phyloP scores from a whole-genome alignment of 2,888 invertebrate species.

The Cosmia trapezina region DNA sequence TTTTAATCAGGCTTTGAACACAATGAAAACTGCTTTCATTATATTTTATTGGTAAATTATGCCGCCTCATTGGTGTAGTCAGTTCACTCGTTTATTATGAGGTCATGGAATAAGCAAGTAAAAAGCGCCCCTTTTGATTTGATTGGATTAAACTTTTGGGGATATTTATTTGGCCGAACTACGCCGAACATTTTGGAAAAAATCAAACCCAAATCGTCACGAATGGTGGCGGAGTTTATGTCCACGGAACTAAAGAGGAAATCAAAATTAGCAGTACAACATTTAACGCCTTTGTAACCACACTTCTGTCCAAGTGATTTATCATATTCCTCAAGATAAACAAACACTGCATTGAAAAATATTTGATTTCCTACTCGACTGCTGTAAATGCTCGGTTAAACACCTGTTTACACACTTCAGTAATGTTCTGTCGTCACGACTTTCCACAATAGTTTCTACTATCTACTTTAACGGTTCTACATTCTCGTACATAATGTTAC shows the following conservation, averaged over 20 bases:
- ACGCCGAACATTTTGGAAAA: background rate
- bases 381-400: slow-evolving; percentile 49
- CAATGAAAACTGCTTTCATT: slow-evolving; percentile 51
- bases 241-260: background rate
- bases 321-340: slow-evolving; percentile 36
- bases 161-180: background rate
- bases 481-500: slow-evolving; percentile 13
- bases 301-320: slow-evolving; percentile 37
- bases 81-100: slow-evolving; percentile 7
- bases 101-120: slow-evolving; percentile 10
- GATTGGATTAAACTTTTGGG: background rate
- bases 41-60: slow-evolving; percentile 53
- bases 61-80: slow-evolving; percentile 24
- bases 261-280: slow-evolving; percentile 15
- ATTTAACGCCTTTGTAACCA: slow-evolving; percentile 25
- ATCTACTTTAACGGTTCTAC: slow-evolving; percentile 25
- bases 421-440: slow-evolving; percentile 74
- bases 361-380: slow-evolving; percentile 38
- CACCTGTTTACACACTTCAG: slow-evolving; percentile 69
- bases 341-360: slow-evolving; percentile 42
- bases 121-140: slow-evolving; percentile 3
- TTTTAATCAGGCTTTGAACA: slow-evolving; percentile 59
- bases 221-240: background rate
- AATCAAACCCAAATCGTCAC: background rate
- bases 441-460: slow-evolving; percentile 65